A percentile compares a stretch with the other conserved stretches of the same genome.
These are phyloP conservation scores for Aplidium turbinatum DNA, from an alignment of 23 tunicate species.

Conservation along the genomic window DNA sequence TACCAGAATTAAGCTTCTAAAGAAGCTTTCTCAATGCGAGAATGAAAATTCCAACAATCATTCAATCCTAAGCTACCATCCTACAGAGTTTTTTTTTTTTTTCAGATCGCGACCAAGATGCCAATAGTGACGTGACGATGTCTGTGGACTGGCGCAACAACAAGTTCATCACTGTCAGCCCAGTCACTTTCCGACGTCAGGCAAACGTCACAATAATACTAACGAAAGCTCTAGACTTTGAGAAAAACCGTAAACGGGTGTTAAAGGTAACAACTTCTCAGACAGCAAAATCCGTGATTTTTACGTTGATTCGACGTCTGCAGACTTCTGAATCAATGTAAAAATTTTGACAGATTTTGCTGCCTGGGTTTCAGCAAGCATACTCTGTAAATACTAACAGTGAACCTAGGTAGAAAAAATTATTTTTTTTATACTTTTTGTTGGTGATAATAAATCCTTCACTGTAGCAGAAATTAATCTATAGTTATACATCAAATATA, in stretches of 20 bases:
- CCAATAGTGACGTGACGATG: conserved; percentile 74
- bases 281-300: too few species aligned
- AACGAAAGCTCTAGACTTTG: conserved; percentile 64
- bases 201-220: conserved; percentile 49
- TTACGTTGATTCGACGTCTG: not conserved
- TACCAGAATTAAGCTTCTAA: too few species aligned
- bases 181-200: conserved; percentile 47
- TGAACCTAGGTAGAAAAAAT: not conserved
- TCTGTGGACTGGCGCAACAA: conserved; percentile 43
- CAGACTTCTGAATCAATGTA: not conserved
- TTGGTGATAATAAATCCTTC: not conserved
- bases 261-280: too few species aligned
- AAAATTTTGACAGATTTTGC: too few species aligned
- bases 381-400: not conserved
- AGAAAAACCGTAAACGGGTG: conserved; percentile 17
- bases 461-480: not conserved
- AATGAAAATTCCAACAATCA: too few species aligned
- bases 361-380: not conserved
- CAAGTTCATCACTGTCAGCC: conserved; percentile 48
- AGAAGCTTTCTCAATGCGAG: too few species aligned
- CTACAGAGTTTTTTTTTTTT: too few species aligned
- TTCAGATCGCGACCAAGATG: conserved; percentile 74
- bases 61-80: too few species aligned
- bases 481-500: too few species aligned
- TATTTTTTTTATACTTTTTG: not conserved